These are phyloP conservation scores for Ictalurus punctatus DNA, from an alignment of 2,113 vertebrate species.

Conservation along the genomic window DNA sequence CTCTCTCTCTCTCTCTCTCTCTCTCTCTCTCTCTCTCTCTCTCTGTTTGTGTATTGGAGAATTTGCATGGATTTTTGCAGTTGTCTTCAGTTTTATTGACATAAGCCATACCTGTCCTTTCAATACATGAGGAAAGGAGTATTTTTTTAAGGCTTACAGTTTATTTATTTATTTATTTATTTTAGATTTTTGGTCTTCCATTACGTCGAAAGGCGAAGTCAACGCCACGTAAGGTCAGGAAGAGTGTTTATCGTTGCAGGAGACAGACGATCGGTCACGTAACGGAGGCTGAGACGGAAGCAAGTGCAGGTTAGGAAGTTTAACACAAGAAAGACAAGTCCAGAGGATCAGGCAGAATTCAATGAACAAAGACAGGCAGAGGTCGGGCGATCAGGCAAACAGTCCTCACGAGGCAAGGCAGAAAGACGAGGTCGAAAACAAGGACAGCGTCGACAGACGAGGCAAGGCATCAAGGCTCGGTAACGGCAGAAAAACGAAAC, in stretches of 20 bases:
- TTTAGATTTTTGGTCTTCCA: constrained; percentile 13
- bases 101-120: not conserved
- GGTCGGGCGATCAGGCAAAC: too few relatives aligned
- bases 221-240: not conserved
- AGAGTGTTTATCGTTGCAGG: not conserved
- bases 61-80: not conserved
- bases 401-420: too few relatives aligned
- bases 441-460: too few relatives aligned
- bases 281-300: too few relatives aligned
- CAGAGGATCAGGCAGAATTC: too few relatives aligned
- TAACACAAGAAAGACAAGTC: too few relatives aligned
- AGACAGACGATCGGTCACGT: not conserved
- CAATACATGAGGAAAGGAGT: not conserved
- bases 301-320: too few relatives aligned
- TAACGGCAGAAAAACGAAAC: too few relatives aligned
- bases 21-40: not conserved
- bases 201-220: not conserved
- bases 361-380: too few relatives aligned
- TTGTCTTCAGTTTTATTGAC: not conserved
- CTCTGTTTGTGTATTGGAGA: not conserved
- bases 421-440: too few relatives aligned
- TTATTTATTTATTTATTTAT: not conserved
- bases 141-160: not conserved
- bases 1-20: not conserved
- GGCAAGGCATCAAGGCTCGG: too few relatives aligned